A percentile compares a stretch with the other conserved stretches of the same genome.
Evolutionary conservation across 2,888 invertebrate species (phyloP).

Genomic region (Bedellia somnulentella): DNA sequence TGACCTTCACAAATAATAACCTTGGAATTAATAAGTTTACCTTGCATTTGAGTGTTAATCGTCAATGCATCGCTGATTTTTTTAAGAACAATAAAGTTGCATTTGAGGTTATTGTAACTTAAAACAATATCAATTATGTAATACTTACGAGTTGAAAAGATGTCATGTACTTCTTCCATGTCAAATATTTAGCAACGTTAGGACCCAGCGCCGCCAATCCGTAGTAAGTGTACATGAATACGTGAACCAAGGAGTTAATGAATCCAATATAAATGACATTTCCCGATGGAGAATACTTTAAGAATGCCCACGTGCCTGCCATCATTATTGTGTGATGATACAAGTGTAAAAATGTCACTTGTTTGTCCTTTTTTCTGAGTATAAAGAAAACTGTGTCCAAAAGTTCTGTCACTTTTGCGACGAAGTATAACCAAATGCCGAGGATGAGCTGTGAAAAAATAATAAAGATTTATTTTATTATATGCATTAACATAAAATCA

Average conservation of each 20-base stretch:
- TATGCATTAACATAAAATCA: too few species aligned
- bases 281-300: slow-evolving; percentile 75
- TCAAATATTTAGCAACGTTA: slow-evolving; percentile 70
- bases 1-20: too few species aligned
- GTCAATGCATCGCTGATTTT: too few species aligned
- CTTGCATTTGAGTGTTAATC: too few species aligned
- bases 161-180: slow-evolving; percentile 87
- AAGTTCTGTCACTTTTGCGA: slow-evolving; percentile 75
- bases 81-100: too few species aligned
- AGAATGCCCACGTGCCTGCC: slow-evolving; percentile 71
- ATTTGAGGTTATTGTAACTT: slow-evolving; percentile 3
- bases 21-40: too few species aligned
- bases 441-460: slow-evolving; percentile 43
- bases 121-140: neutral
- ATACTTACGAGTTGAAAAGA: slow-evolving; percentile 71
- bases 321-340: slow-evolving; percentile 83
- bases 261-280: slow-evolving; percentile 71
- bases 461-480: slow-evolving; percentile 15
- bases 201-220: slow-evolving; percentile 77
- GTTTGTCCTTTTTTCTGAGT: slow-evolving; percentile 73
- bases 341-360: slow-evolving; percentile 85
- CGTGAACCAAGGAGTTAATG: slow-evolving; percentile 75
- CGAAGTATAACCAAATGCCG: slow-evolving; percentile 68
- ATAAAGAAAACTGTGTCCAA: slow-evolving; percentile 87
- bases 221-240: slow-evolving; percentile 83